Conservation (phyloP, 2,113 vertebrate species). For the Percopsis transmontana region DNA sequence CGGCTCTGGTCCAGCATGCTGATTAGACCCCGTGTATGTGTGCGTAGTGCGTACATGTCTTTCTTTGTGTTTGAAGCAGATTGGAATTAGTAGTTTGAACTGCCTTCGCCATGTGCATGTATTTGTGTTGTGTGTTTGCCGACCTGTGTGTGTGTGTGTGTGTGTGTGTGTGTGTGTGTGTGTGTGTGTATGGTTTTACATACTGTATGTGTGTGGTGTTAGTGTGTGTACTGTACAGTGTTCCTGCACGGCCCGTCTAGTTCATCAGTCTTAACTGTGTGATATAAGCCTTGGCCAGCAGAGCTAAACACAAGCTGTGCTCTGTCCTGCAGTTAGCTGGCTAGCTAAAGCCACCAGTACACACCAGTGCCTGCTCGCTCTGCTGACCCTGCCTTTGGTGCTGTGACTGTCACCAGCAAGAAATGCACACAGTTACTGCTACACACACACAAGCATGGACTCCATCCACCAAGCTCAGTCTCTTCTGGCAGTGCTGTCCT, state of each 20-base stretch:
- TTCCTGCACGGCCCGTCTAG: slow-evolving; percentile 23
- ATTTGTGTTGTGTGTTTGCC: slow-evolving; percentile 5
- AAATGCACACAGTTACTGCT: not conserved
- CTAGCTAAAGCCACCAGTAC: slow-evolving; percentile 11
- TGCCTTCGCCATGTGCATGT: not conserved
- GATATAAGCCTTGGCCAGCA: slow-evolving; percentile 48
- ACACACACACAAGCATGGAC: not conserved
- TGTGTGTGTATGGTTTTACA: slow-evolving; percentile 3
- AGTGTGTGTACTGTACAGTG: slow-evolving; percentile 11
- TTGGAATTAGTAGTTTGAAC: not conserved
- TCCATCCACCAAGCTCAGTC: slow-evolving; percentile 6
- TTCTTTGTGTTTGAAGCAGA: not conserved
- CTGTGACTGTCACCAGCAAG: slow-evolving; percentile 8
- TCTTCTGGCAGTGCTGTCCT: not conserved
- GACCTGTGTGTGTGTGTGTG: slow-evolving; percentile 15
- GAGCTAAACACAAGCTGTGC: slow-evolving; percentile 41
- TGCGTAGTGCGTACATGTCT: slow-evolving; percentile 3
- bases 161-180: not conserved
- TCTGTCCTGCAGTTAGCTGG: slow-evolving; percentile 41
- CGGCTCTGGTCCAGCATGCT: slow-evolving; percentile 58
- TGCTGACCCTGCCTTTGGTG: slow-evolving; percentile 5
- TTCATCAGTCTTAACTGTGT: slow-evolving; percentile 34
- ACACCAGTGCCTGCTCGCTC: slow-evolving; percentile 4
- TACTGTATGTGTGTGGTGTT: not conserved
- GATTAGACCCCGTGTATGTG: slow-evolving; percentile 36